Evolutionary conservation across 2,888 invertebrate species (phyloP), one percentile per base, ranked within the genome.

Genomic region (Itoplectis maculator): DNA sequence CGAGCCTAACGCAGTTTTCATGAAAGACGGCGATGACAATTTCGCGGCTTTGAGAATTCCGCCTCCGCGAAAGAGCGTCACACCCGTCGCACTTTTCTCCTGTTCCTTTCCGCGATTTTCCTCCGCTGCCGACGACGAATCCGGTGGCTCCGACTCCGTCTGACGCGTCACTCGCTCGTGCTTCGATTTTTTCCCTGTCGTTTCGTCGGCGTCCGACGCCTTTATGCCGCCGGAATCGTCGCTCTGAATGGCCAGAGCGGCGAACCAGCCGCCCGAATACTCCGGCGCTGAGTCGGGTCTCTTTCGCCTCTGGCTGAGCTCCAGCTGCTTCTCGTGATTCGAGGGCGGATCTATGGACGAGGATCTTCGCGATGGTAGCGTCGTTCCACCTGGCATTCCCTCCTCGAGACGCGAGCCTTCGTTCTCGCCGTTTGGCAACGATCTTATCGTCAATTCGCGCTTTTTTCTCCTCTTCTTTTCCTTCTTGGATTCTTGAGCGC

Each of bases 381-480:
- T 40, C 0, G 83, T 76, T 1, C 85, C 85, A 8, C 78, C 82
- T 0, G 86, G 86, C n/a, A 86, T 72, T 11, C 70, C 74, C 18
- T 86, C 85, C 18, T 84, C 61, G n/a, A 82, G 74, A 59, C 82
- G 84, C 18, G 61, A 45, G 42, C 49, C 23, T 1, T 87, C 83
- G 8, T 65, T 74, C 23, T 87, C 86, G n/a, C 63, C 81, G 61
- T 84, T 87, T n/a, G 84, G 23, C 35, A 70, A 59, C 6, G 79
- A 66, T 76, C 84, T 79, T 20, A 83, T 70, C 49, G 82, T 78
- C 49, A 84, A 75, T 74, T 91, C 89, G 81, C 91, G 91, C 88
- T 94, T 94, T 85, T 93, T 93, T 92, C 93, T 93, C 88, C 94
- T 93, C 86, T 94, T 94, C 88, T 93, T 94, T 13, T 91, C 91